Conservation (phyloP, 2,113 vertebrate genomes). For the Alethe diademata region DNA sequence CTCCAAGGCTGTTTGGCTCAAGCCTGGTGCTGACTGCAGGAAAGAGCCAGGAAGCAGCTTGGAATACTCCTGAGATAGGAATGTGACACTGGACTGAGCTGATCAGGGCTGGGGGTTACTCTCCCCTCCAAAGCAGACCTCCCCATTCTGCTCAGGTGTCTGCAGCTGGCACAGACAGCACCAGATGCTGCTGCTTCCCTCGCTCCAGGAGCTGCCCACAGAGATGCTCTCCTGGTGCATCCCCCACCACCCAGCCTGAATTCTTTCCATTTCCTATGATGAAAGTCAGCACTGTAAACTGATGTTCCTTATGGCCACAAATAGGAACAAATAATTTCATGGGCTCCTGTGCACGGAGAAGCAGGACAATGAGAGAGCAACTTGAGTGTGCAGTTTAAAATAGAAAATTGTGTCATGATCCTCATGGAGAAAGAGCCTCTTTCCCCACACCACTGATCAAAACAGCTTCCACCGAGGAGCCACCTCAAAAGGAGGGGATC, state of each 20-base stretch:
- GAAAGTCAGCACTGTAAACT: background rate
- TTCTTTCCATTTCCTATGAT: background rate
- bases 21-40: background rate
- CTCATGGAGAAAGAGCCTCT: background rate
- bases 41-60: background rate
- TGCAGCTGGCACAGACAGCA: background rate
- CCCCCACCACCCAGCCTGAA: background rate
- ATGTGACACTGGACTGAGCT: background rate
- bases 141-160: background rate
- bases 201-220: rapidly evolving
- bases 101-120: background rate
- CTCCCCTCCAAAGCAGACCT: background rate
- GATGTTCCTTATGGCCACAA: background rate
- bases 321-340: background rate
- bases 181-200: background rate
- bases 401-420: rapidly evolving
- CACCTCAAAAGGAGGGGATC: background rate
- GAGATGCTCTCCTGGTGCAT: background rate
- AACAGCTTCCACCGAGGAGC: background rate
- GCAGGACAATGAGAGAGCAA: background rate
- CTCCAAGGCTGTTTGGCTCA: background rate
- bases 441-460: background rate
- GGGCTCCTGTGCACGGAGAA: background rate
- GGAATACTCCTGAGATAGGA: background rate
- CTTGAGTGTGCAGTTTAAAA: background rate